Evolutionary conservation across 2,888 invertebrate species (phyloP).

Genomic region (Vandiemenella viatica): DNA sequence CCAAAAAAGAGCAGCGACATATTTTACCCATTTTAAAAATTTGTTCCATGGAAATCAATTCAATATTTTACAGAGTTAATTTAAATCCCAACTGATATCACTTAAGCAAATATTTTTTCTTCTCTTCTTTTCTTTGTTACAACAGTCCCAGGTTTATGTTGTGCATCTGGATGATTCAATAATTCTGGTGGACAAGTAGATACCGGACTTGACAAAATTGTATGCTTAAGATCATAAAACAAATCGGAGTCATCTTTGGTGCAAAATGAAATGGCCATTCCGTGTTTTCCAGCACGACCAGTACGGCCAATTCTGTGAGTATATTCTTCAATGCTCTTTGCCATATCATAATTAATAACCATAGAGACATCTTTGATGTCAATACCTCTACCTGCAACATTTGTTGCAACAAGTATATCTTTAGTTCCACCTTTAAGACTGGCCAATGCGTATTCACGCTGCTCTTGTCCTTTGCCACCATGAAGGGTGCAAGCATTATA

Average conservation of each 20-base stretch:
- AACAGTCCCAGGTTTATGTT: slow-evolving; percentile 90
- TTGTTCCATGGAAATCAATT: no score
- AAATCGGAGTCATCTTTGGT: slow-evolving; percentile 91
- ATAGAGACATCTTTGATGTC: slow-evolving; percentile 98
- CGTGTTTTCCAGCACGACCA: slow-evolving; percentile 95
- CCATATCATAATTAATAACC: slow-evolving; percentile 99
- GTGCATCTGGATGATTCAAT: slow-evolving; percentile 95
- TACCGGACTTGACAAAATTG: slow-evolving; percentile 72
- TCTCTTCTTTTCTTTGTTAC: slow-evolving; percentile 83
- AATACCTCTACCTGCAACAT: slow-evolving; percentile 99
- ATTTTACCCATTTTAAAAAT: no score
- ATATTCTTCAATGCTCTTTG: slow-evolving; percentile 94
- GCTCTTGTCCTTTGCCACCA: slow-evolving; percentile 99
- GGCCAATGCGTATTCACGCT: slow-evolving; percentile 94
- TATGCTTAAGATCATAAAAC: slow-evolving; percentile 95
- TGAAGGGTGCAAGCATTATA: slow-evolving; percentile 95
- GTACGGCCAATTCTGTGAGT: slow-evolving; percentile 98
- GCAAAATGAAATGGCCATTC: slow-evolving; percentile 88
- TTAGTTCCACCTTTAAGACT: slow-evolving; percentile 91
- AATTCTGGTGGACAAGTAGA: slow-evolving; percentile 92
- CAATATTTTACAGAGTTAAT: no score
- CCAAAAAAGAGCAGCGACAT: no score
- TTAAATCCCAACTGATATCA: background rate
- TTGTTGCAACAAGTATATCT: slow-evolving; percentile 97
- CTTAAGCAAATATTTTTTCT: slow-evolving; percentile 86